phyloP scores from a whole-genome alignment of 2,113 vertebrate species.

The Thalassoma bifasciatum region DNA sequence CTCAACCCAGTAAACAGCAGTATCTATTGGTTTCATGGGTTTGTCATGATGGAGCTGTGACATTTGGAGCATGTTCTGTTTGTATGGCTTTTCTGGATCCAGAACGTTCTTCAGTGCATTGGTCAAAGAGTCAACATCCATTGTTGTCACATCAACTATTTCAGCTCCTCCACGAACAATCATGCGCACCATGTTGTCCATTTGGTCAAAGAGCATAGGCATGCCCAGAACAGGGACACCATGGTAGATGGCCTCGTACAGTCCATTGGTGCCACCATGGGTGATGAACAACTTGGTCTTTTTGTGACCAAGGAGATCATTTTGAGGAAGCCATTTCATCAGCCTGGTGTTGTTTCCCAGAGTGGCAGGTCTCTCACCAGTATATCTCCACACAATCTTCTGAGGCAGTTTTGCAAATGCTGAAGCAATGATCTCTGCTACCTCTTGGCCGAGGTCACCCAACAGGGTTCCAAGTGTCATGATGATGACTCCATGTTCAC shows the following conservation, averaged over 20 bases:
- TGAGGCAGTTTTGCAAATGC: constrained; percentile 74
- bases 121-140: constrained; percentile 62
- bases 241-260: constrained; percentile 76
- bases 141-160: constrained; percentile 55
- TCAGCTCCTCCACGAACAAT: constrained; percentile 60
- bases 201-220: constrained; percentile 77
- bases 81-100: constrained; percentile 64
- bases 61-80: constrained; percentile 73
- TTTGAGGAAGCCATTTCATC: constrained; percentile 77
- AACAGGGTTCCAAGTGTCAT: constrained; percentile 78
- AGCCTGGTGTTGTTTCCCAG: constrained; percentile 75
- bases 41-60: constrained; percentile 75
- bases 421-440: constrained; percentile 61
- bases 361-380: constrained; percentile 38
- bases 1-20: constrained; percentile 77
- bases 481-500: constrained; percentile 71
- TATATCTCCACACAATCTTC: constrained; percentile 78
- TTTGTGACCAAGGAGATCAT: constrained; percentile 74
- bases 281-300: constrained; percentile 74
- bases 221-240: constrained; percentile 72
- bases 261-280: constrained; percentile 73
- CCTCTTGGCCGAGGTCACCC: constrained; percentile 51
- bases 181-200: constrained; percentile 71
- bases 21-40: constrained; percentile 71
- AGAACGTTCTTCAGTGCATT: constrained; percentile 62